phyloP scores from a whole-genome alignment of 1,140 invertebrate genomes.

The Teleopsis dalmanni region DNA sequence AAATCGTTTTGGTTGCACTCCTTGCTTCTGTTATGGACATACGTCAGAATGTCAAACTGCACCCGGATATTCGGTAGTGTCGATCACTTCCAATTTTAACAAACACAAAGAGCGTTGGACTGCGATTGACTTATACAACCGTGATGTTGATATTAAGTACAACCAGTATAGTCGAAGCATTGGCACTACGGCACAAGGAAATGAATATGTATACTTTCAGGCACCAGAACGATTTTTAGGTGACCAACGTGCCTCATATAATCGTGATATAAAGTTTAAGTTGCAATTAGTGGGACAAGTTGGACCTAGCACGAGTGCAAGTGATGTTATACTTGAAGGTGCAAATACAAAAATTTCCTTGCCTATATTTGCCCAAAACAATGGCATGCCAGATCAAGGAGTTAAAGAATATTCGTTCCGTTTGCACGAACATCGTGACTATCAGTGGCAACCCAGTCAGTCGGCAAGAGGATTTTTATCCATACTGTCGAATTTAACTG shows the following conservation, averaged over 20 bases:
- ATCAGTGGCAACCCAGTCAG: slow-evolving; percentile 85
- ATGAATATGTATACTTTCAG: slow-evolving; percentile 76
- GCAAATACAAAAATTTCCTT: slow-evolving; percentile 70
- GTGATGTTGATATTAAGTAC: slow-evolving; percentile 60
- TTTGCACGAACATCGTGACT: slow-evolving; percentile 83
- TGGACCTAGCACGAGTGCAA: slow-evolving; percentile 60
- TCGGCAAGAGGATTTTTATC: slow-evolving; percentile 82
- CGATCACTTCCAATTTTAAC: slow-evolving; percentile 73
- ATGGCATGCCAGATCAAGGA: slow-evolving; percentile 66
- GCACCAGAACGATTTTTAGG: slow-evolving; percentile 85
- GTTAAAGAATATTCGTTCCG: slow-evolving; percentile 74
- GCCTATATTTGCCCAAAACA: slow-evolving; percentile 87
- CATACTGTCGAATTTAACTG: slow-evolving; percentile 84
- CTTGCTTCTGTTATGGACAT: slow-evolving; percentile 98
- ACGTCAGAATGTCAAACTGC: slow-evolving; percentile 85
- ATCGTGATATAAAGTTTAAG: slow-evolving; percentile 85
- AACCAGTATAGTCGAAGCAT: slow-evolving; percentile 76
- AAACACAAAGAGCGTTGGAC: slow-evolving; percentile 80
- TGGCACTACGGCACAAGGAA: slow-evolving; percentile 59
- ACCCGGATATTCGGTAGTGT: slow-evolving; percentile 69
- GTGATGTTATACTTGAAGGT: slow-evolving; percentile 85
- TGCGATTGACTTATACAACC: slow-evolving; percentile 60
- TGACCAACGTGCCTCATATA: slow-evolving; percentile 90
- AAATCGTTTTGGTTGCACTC: slow-evolving; percentile 93
- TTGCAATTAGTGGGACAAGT: slow-evolving; percentile 71